A percentile compares a stretch with the other conserved stretches of the same genome.
phyloP scores from a whole-genome alignment of 2,888 invertebrate genomes.

The Noctua janthe region DNA sequence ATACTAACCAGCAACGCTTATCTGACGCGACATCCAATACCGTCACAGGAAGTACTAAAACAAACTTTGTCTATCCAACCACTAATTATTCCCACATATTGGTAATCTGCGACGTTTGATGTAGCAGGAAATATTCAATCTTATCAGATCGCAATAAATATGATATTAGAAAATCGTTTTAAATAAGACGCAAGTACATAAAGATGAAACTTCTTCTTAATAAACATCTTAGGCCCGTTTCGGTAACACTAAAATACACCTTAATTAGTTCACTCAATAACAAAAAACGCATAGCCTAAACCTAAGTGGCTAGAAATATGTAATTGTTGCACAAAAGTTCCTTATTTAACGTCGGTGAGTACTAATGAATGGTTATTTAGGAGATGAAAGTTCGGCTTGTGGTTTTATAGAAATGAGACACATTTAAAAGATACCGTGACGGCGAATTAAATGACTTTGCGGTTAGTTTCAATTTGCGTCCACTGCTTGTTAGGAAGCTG shows the following conservation, averaged over 20 bases:
- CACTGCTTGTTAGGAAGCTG: conserved; percentile 80
- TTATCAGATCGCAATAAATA: conserved; percentile 68
- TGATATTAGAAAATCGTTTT: conserved; percentile 15
- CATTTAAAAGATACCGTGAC: conserved; percentile 78
- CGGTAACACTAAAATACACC: background rate
- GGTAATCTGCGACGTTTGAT: conserved; percentile 42
- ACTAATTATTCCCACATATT: conserved; percentile 54
- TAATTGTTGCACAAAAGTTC: too few species aligned
- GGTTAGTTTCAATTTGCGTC: conserved; percentile 85
- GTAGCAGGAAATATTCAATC: conserved; percentile 68
- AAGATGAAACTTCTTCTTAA: conserved; percentile 5
- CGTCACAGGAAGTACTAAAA: conserved; percentile 83
- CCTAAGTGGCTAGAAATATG: too few species aligned
- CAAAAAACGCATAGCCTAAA: background rate
- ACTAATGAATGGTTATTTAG: background rate
- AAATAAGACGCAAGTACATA: background rate
- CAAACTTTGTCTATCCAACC: conserved; percentile 76
- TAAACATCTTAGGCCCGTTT: background rate
- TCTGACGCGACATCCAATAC: conserved; percentile 82
- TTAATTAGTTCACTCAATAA: background rate
- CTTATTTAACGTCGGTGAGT: background rate
- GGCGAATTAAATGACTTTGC: conserved; percentile 82
- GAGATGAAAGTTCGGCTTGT: background rate
- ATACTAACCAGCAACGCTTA: conserved; percentile 83
- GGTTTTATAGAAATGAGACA: conserved; percentile 19